Evolutionary conservation across 2,888 invertebrate genomes (phyloP).

Genomic region (Drosophila ezoana): DNA sequence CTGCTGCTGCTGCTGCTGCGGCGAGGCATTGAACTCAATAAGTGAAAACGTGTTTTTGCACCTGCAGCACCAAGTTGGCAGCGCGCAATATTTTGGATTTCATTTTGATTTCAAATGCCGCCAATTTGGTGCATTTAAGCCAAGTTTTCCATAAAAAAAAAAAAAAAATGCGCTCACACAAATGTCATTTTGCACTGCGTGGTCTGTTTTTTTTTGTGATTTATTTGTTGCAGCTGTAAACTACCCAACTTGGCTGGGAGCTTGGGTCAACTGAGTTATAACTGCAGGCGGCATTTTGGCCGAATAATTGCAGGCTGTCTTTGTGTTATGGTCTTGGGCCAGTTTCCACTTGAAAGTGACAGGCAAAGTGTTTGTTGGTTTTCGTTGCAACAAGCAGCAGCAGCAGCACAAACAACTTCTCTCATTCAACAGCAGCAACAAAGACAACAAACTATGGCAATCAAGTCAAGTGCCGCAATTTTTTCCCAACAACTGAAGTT

Average conservation of each 20-base stretch:
- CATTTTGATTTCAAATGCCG: slow-evolving; percentile 9
- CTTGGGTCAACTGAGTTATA: slow-evolving; percentile 31
- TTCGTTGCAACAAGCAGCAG: slow-evolving; percentile 5
- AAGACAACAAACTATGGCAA: slow-evolving; percentile 26
- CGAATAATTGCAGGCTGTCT: slow-evolving; percentile 43
- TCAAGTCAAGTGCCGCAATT: slow-evolving; percentile 44
- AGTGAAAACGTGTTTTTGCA: slow-evolving; percentile 64
- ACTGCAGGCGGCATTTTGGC: slow-evolving; percentile 36
- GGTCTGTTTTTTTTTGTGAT: slow-evolving; percentile 17
- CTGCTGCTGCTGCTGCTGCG: slow-evolving; percentile 28
- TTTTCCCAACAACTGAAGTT: slow-evolving; percentile 7
- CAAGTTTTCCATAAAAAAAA: slow-evolving; percentile 22
- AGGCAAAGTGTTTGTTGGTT: slow-evolving; percentile 46
- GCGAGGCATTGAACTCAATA: slow-evolving; percentile 69
- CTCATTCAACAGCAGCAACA: slow-evolving; percentile 9
- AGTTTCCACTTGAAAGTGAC: slow-evolving; percentile 59
- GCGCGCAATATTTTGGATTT: slow-evolving; percentile 18
- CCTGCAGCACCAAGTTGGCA: slow-evolving; percentile 57
- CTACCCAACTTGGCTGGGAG: slow-evolving; percentile 14
- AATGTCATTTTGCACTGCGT: slow-evolving; percentile 24
- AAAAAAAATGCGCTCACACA: slow-evolving; percentile 33
- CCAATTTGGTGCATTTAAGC: slow-evolving; percentile 47
- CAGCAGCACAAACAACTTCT: background rate
- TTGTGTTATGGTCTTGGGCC: slow-evolving; percentile 35
- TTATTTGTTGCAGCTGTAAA: slow-evolving; percentile 32